Evolutionary conservation across 1,140 invertebrate genomes (phyloP).

Genomic region (Anagrus nilaparvatae): DNA sequence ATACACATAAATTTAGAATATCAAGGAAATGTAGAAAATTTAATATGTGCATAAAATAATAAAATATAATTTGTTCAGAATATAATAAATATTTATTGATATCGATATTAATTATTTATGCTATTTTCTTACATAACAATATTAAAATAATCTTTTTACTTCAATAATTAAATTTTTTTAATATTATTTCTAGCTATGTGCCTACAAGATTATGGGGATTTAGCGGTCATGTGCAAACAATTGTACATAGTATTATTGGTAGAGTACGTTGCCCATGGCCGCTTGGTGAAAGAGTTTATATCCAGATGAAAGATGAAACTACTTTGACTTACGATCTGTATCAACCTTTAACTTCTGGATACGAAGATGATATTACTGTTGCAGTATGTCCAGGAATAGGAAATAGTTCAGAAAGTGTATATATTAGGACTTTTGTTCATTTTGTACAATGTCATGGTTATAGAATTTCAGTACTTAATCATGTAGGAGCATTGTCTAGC

Average conservation of each 20-base stretch:
- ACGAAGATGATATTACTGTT: conserved; percentile 75
- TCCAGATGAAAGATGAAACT: conserved; percentile 67
- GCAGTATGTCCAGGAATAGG: conserved; percentile 88
- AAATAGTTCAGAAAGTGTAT: conserved; percentile 86
- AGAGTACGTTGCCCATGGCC: conserved; percentile 77
- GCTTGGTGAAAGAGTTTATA: conserved; percentile 65
- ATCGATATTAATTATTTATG: too few relatives aligned
- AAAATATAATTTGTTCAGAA: too few relatives aligned
- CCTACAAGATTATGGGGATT: conserved; percentile 89
- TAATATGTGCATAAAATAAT: too few relatives aligned
- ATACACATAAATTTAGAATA: neutral
- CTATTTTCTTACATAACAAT: too few relatives aligned
- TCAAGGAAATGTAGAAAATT: neutral
- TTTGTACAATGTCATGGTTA: conserved; percentile 83
- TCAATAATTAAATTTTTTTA: too few relatives aligned
- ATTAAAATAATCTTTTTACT: too few relatives aligned
- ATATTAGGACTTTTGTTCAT: conserved; percentile 85
- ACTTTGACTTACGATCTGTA: conserved; percentile 89
- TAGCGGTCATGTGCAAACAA: conserved; percentile 87
- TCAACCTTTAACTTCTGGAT: conserved; percentile 53
- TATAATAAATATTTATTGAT: too few relatives aligned
- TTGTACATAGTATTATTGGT: conserved; percentile 81
- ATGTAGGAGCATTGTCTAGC: conserved; percentile 77
- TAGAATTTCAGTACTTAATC: conserved; percentile 86
- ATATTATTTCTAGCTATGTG: conserved; percentile 60